Percentiles rank a stretch among this genome's conserved stretches.
These are phyloP conservation scores for Drosophila tripunctata DNA, from an alignment of 2,888 invertebrate genomes.

Conservation along the genomic window DNA sequence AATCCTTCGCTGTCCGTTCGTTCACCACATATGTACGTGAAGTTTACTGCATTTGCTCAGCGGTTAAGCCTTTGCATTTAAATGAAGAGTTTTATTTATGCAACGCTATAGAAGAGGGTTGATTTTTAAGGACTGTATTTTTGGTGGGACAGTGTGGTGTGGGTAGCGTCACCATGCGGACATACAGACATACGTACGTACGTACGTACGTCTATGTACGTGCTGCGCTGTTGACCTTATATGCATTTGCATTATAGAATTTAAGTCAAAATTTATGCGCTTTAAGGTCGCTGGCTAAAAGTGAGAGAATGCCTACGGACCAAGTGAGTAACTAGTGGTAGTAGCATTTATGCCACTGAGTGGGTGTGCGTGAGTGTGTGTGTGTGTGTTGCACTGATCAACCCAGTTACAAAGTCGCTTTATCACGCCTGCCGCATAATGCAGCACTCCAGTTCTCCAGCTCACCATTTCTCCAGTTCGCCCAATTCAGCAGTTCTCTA, in stretches of 20 bases:
- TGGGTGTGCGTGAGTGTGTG: not conserved
- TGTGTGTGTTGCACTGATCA: too few relatives aligned
- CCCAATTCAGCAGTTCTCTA: constrained; percentile 25
- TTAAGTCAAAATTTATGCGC: constrained; percentile 46
- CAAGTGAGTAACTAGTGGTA: not conserved
- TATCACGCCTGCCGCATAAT: constrained; percentile 71
- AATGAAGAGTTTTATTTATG: constrained; percentile 69
- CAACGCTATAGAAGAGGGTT: constrained; percentile 16
- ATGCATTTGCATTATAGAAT: constrained; percentile 21
- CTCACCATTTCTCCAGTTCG: constrained; percentile 46
- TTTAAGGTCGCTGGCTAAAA: constrained; percentile 24
- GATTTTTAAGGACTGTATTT: too few relatives aligned
- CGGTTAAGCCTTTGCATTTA: constrained; percentile 64
- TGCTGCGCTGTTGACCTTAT: constrained; percentile 7
- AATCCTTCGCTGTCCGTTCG: constrained; percentile 9
- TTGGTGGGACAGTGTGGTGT: not conserved
- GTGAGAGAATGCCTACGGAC: not conserved
- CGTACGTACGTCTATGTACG: too few relatives aligned
- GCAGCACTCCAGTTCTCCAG: constrained; percentile 48
- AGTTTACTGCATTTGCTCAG: constrained; percentile 52
- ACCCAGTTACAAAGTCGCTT: constrained; percentile 69
- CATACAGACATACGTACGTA: too few relatives aligned
- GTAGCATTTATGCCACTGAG: not conserved
- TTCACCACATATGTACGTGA: constrained; percentile 45
- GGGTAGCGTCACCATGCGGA: not conserved